Conservation (phyloP, 2,797 vertebrate species). For the Acanthurus lineatus region DNA sequence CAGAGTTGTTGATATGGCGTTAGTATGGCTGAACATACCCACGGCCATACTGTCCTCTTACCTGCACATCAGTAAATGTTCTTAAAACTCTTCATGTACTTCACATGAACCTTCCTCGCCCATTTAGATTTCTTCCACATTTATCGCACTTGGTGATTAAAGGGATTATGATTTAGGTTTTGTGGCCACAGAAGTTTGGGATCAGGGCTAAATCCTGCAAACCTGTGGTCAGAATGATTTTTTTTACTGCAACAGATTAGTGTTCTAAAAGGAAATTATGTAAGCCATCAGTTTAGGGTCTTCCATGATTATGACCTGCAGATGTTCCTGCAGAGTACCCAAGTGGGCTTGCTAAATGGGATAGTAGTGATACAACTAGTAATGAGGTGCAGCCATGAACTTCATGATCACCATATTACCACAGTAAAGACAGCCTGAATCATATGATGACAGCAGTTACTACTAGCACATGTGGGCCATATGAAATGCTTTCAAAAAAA, state of each 20-base stretch:
- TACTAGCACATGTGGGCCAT: slow-evolving; percentile 49
- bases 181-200: slow-evolving; percentile 48
- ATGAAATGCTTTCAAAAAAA: slow-evolving; percentile 46
- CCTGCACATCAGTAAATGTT: slow-evolving; percentile 1
- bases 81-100: slow-evolving; percentile 1
- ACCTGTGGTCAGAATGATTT: slow-evolving; percentile 57
- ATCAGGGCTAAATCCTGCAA: slow-evolving; percentile 47
- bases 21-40: slow-evolving; percentile 4
- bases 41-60: slow-evolving; percentile 10
- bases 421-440: slow-evolving; percentile 59
- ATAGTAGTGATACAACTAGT: slow-evolving; percentile 25
- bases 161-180: slow-evolving; percentile 65
- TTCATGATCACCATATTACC: slow-evolving; percentile 48
- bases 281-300: slow-evolving; percentile 46
- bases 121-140: slow-evolving; percentile 47
- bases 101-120: slow-evolving; percentile 13
- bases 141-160: slow-evolving; percentile 68
- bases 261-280: slow-evolving; percentile 53
- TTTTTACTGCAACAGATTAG: slow-evolving; percentile 55
- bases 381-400: slow-evolving; percentile 51
- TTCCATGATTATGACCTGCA: slow-evolving; percentile 42
- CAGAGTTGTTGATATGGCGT: slow-evolving; percentile 32
- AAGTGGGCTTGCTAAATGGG: slow-evolving; percentile 9
- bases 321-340: slow-evolving; percentile 39
- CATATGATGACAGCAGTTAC: slow-evolving; percentile 46